Conservation (phyloP, 2,797 vertebrate species). For the Iguana delicatissima region DNA sequence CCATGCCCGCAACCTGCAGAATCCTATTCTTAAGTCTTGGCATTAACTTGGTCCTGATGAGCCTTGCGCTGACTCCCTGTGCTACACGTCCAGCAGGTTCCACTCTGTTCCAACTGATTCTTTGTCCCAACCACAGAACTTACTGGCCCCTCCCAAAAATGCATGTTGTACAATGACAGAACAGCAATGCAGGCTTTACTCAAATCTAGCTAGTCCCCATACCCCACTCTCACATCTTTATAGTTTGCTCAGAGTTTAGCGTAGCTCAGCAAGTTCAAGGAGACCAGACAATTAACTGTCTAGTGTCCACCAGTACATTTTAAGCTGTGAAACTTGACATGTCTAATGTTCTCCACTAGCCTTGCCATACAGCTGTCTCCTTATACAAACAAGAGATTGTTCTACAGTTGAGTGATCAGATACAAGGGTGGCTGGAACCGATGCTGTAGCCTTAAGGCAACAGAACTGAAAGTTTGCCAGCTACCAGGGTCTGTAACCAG, state of each 20-base stretch:
- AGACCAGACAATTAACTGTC: background rate
- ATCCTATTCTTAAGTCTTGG: slow-evolving; percentile 20
- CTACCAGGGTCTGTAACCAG: background rate
- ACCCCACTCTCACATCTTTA: background rate
- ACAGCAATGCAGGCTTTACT: background rate
- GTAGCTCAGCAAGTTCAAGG: background rate
- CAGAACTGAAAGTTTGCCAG: background rate
- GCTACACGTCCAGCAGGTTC: background rate
- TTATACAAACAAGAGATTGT: no score
- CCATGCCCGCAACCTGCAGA: slow-evolving; percentile 23
- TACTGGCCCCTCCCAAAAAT: accelerated
- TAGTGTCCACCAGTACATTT: background rate
- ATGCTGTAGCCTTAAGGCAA: background rate
- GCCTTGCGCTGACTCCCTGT: background rate
- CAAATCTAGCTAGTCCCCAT: no score
- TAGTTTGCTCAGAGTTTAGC: no score
- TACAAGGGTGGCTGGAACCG: no score
- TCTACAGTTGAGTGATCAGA: background rate
- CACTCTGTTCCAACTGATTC: background rate
- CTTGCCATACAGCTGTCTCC: no score
- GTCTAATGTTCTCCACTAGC: background rate
- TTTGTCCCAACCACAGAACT: background rate
- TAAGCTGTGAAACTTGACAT: background rate
- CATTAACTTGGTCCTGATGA: background rate
- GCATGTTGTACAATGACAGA: background rate